Conservation (phyloP, 2,797 vertebrate species). For the Danio kyathit region DNA sequence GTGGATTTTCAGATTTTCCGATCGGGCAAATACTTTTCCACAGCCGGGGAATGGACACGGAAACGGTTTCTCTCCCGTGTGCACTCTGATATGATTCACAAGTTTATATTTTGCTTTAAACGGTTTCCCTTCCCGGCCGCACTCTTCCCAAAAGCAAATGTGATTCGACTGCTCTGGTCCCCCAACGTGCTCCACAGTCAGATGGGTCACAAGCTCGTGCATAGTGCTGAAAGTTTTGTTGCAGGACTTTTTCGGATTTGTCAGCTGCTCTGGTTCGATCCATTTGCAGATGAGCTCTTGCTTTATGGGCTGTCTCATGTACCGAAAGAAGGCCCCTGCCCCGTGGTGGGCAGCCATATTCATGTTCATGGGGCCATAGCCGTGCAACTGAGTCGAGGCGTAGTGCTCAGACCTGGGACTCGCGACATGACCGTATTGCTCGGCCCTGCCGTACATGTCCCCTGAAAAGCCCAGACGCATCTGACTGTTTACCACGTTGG, state of each 20-base stretch:
- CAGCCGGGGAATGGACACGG: constrained; percentile 93
- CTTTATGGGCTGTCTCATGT: constrained; percentile 97
- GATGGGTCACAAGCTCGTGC: constrained; percentile 94
- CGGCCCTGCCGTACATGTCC: constrained; percentile 97
- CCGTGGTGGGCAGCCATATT: constrained; percentile 99
- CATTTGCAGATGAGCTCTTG: constrained; percentile 99
- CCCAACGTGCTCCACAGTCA: constrained; percentile 93
- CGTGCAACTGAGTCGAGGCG: constrained; percentile 94
- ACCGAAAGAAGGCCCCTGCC: constrained; percentile 96
- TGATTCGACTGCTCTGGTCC: constrained; percentile 93
- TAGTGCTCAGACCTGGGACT: constrained; percentile 97
- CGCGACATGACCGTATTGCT: constrained; percentile 97
- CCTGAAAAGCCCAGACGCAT: constrained; percentile 99
- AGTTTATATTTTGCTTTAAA: constrained; percentile 98
- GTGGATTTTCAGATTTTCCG: constrained; percentile 95
- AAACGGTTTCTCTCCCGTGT: constrained; percentile 94
- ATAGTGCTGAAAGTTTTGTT: constrained; percentile 99
- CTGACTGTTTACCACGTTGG: constrained; percentile 97
- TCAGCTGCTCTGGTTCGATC: constrained; percentile 97
- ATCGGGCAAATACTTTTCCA: constrained; percentile 93
- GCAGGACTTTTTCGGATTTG: constrained; percentile 96
- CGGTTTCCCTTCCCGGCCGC: constrained; percentile 89
- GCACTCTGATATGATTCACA: constrained; percentile 93
- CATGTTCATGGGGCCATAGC: constrained; percentile 99
- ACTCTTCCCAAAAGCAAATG: constrained; percentile 94